Evolutionary conservation across 2,113 vertebrate species (phyloP), one percentile per base, ranked within the genome.

Genomic region (Oryzias curvinotus): DNA sequence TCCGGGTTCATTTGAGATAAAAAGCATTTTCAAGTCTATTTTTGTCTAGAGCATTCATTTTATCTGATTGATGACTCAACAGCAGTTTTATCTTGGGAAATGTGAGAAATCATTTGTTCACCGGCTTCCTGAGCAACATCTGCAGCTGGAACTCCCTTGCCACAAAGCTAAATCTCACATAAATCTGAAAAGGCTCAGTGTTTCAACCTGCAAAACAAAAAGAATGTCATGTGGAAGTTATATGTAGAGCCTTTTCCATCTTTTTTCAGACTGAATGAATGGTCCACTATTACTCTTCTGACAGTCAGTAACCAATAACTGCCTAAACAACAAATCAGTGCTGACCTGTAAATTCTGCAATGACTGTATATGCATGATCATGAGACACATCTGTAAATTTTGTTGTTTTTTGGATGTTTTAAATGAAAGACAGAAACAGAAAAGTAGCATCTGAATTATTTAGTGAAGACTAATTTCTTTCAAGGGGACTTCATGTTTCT

Each of bases 401-500:
- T 67, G 28, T 48, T 52, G 57, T 57, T 64, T 55, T 50, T 7
- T 59, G 19, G 55, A 60, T 68, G 62, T 30, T 46, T 65, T 60
- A 48, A 21, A 48, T 8, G 57, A 49, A 68, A 18, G 57, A 36
- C 5, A 41, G 52, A 77, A 74, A 8, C 55, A 61, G 55, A 65
- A 65, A 65, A 65, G 55, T 73, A 76, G 70, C 46, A 15, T 80
- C 75, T 66, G 73, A 28, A 65, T 75, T 83, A 73, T 61, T 78
- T 69, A 73, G 68, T 71, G 55, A 72, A 65, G 43, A 53, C 57
- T 70, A 64, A 65, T 28, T 75, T 63, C 26, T 57, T 80, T 85
- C 81, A 87, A 87, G 64, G 66, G 55, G 57, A 76, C 75, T 87
- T 84, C 83, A 89, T 90, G 81, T 91, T 89, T 87, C 88, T 90